A percentile compares a stretch with the other conserved stretches of the same genome.
Evolutionary conservation across 2,888 invertebrate species (phyloP).

Genomic region (Eupithecia insigniata): DNA sequence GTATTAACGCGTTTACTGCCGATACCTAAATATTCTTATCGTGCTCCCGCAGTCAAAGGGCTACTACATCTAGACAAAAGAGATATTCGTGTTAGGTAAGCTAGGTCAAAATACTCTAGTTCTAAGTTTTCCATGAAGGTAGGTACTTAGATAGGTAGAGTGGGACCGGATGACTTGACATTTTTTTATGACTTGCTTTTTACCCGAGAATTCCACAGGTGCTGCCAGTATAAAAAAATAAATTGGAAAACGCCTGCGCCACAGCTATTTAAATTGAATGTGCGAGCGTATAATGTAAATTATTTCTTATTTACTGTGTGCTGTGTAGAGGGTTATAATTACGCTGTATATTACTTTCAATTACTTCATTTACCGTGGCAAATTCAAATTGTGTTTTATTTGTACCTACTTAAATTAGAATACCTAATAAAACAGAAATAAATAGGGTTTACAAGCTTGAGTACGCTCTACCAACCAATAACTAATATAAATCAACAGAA

Average conservation of each 20-base stretch:
- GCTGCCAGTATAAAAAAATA: slow-evolving; percentile 20
- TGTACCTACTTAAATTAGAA: neutral
- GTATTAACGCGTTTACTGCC: no score
- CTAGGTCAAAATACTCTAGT: no score
- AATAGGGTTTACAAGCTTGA: neutral
- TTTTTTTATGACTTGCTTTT: slow-evolving; percentile 14
- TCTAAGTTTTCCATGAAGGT: no score
- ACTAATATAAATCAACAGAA: neutral
- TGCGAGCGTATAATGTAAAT: slow-evolving; percentile 25
- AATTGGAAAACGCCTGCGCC: slow-evolving; percentile 25
- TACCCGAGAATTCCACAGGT: slow-evolving; percentile 16
- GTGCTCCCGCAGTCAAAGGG: no score
- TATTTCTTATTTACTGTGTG: slow-evolving; percentile 12
- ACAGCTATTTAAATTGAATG: slow-evolving; percentile 30
- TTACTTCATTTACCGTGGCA: slow-evolving; percentile 18
- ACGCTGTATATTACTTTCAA: slow-evolving; percentile 14
- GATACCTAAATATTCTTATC: no score
- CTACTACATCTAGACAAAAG: no score
- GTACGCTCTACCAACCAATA: neutral
- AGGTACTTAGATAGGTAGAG: neutral
- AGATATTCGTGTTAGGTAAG: no score
- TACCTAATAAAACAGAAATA: neutral
- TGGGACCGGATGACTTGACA: slow-evolving; percentile 6
- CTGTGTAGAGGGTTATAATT: slow-evolving; percentile 18
- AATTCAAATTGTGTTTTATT: slow-evolving; percentile 1